Evolutionary conservation across 2,888 invertebrate species (phyloP).

Genomic region (Idaea aversata): DNA sequence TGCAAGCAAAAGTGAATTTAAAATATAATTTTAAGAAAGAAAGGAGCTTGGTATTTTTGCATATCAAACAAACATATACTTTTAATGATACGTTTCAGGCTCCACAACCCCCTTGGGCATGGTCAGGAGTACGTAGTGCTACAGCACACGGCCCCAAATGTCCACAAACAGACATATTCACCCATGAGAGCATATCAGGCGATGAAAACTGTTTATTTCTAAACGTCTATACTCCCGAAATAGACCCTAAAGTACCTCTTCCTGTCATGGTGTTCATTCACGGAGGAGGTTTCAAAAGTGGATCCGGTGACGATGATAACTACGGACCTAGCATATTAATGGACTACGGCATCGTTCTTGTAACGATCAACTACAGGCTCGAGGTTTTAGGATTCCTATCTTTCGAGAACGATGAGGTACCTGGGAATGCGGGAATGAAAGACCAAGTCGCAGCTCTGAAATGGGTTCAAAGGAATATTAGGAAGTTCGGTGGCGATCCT

Average conservation of each 20-base stretch:
- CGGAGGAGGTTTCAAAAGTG: conserved; percentile 15
- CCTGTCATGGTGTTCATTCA: conserved; percentile 3
- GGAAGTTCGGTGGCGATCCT: conserved; percentile 61
- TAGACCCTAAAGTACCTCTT: neutral
- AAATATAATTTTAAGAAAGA: too few relatives aligned
- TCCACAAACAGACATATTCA: neutral
- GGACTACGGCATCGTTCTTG: conserved; percentile 54
- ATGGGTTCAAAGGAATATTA: conserved; percentile 65
- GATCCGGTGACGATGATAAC: conserved; percentile 46
- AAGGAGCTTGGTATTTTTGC: neutral
- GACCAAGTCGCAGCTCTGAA: conserved; percentile 66
- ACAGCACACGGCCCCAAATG: neutral
- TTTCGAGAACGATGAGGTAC: conserved; percentile 59
- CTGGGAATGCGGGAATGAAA: conserved; percentile 72
- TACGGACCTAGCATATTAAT: conserved; percentile 65
- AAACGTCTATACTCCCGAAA: neutral
- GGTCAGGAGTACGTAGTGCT: neutral
- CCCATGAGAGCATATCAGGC: neutral
- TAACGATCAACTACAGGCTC: conserved; percentile 67
- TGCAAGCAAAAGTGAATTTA: too few relatives aligned
- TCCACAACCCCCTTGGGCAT: neutral
- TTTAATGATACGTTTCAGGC: neutral
- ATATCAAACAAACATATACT: neutral
- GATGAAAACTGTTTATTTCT: neutral
- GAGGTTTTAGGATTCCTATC: conserved; percentile 62